Percentiles rank a stretch among this genome's conserved stretches.
Evolutionary conservation across 2,888 invertebrate species (phyloP).

Genomic region (Stictocephala bisonia): DNA sequence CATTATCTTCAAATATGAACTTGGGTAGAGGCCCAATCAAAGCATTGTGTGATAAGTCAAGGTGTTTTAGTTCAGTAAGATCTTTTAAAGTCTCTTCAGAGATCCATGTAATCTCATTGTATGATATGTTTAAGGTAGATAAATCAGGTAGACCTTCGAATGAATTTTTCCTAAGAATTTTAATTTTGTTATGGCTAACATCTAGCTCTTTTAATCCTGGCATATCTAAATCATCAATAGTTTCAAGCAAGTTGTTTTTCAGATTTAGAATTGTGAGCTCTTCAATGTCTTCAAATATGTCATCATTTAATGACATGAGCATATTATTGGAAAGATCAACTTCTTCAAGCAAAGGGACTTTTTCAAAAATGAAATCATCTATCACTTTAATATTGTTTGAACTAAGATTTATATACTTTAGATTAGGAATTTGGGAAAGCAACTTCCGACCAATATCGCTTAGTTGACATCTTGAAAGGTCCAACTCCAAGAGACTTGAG

Average conservation of each 20-base stretch:
- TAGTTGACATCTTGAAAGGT: constrained; percentile 77
- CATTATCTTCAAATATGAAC: constrained; percentile 76
- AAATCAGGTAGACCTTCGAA: constrained; percentile 72
- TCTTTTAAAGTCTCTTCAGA: constrained; percentile 72
- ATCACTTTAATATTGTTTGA: constrained; percentile 75
- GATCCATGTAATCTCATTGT: constrained; percentile 24
- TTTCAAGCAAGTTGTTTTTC: constrained; percentile 75
- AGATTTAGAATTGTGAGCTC: constrained; percentile 76
- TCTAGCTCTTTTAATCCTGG: constrained; percentile 75
- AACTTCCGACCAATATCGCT: constrained; percentile 73
- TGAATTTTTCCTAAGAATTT: constrained; percentile 73
- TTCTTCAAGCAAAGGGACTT: constrained; percentile 70
- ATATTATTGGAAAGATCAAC: constrained; percentile 79
- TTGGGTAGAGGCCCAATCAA: constrained; percentile 73
- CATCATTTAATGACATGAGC: constrained; percentile 72
- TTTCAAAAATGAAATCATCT: constrained; percentile 71
- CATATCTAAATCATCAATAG: constrained; percentile 72
- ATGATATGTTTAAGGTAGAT: constrained; percentile 70
- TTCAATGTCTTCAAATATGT: constrained; percentile 74
- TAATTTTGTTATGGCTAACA: constrained; percentile 76
- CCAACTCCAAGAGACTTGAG: constrained; percentile 76
- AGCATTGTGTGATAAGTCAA: constrained; percentile 80
- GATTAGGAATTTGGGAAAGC: constrained; percentile 73
- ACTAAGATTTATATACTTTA: constrained; percentile 76
- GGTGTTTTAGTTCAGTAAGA: constrained; percentile 74